Conservation (phyloP, 2,113 vertebrate genomes). For the Connochaetes taurinus region DNA sequence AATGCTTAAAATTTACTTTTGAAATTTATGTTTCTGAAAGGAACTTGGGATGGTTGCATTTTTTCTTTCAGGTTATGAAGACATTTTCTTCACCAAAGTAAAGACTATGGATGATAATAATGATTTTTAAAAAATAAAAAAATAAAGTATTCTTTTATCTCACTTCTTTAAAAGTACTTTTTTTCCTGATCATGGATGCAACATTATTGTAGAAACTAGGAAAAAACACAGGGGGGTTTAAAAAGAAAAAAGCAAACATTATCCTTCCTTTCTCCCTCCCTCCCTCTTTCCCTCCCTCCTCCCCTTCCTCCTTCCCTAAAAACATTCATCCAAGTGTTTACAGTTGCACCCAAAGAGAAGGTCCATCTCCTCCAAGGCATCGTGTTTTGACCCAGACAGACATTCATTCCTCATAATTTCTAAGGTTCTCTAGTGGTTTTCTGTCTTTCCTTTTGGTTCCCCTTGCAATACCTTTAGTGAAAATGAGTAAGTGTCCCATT, state of each 20-base stretch:
- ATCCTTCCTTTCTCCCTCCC: background rate
- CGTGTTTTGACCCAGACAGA: too few relatives aligned
- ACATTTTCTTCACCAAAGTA: background rate
- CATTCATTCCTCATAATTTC: rapidly evolving
- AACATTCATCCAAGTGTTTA: background rate
- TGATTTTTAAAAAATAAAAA: background rate
- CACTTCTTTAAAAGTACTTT: background rate
- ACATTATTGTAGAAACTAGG: background rate
- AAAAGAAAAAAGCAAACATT: background rate
- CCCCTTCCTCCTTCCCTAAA: background rate
- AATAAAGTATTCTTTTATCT: background rate
- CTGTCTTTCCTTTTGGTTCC: background rate
- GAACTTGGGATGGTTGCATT: background rate
- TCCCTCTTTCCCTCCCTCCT: too few relatives aligned
- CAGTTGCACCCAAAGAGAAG: background rate
- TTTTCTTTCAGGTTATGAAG: background rate
- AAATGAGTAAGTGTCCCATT: rapidly evolving
- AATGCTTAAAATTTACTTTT: background rate
- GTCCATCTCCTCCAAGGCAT: background rate
- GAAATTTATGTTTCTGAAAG: background rate
- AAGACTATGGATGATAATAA: background rate
- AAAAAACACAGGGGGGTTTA: background rate
- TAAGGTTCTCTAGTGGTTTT: rapidly evolving
- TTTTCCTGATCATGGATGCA: background rate
- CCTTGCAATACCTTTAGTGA: background rate